These are phyloP conservation scores for Aphaenogaster ashmeadi DNA, from an alignment of 1,140 invertebrate species.

Conservation along the genomic window DNA sequence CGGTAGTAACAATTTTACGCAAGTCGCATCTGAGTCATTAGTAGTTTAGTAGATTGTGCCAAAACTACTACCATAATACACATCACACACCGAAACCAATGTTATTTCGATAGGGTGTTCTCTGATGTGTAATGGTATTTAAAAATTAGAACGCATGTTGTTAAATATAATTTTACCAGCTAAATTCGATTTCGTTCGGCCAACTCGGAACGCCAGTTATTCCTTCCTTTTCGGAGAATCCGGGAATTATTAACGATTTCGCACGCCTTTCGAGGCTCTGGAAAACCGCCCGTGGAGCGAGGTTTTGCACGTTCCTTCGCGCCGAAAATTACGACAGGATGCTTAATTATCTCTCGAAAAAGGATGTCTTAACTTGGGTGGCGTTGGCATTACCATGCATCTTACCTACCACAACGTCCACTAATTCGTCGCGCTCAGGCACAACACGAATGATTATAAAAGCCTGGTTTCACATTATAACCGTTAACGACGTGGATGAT, in stretches of 20 bases:
- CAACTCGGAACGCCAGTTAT: not conserved
- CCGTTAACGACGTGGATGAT: constrained; percentile 35
- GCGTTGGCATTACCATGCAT: constrained; percentile 52
- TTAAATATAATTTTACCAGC: constrained; percentile 28
- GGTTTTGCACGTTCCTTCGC: constrained; percentile 63
- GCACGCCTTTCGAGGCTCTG: constrained; percentile 22
- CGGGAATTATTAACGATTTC: constrained; percentile 69
- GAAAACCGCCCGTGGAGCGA: constrained; percentile 59
- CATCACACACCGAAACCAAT: not conserved
- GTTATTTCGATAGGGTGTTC: not conserved
- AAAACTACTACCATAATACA: not conserved
- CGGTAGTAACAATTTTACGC: not conserved
- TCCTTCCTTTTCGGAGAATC: not conserved
- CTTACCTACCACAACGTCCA: constrained; percentile 72
- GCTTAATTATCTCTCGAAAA: constrained; percentile 69
- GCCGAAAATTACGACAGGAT: constrained; percentile 67
- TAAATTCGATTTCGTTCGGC: not conserved
- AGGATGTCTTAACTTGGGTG: constrained; percentile 34
- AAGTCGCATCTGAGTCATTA: not conserved
- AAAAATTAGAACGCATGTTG: constrained; percentile 3
- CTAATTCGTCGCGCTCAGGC: constrained; percentile 65
- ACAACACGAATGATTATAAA: constrained; percentile 34
- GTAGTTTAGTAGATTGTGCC: too few species aligned
- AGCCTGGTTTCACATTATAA: constrained; percentile 36
- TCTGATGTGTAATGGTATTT: not conserved